These are phyloP conservation scores for Pimephales promelas DNA, from an alignment of 2,113 vertebrate genomes.

Conservation along the genomic window DNA sequence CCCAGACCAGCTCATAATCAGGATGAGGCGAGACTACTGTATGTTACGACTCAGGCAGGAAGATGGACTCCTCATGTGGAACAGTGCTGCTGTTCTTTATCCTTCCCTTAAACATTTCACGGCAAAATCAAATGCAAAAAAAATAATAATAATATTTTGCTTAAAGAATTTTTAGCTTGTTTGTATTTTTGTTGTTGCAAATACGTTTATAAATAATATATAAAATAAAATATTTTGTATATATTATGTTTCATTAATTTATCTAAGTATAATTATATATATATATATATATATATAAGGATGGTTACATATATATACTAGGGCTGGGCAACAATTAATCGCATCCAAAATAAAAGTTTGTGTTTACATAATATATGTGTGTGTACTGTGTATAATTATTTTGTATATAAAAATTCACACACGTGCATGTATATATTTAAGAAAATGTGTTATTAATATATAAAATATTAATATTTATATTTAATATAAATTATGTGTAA, in stretches of 20 bases:
- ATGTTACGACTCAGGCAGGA: conserved; percentile 25
- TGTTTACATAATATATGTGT: too few relatives aligned
- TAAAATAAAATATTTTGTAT: neutral
- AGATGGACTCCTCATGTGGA: conserved; percentile 29
- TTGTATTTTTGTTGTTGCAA: neutral
- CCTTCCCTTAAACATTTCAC: neutral
- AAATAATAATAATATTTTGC: neutral
- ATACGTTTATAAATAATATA: neutral
- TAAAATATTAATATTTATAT: too few relatives aligned
- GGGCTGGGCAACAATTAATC: too few relatives aligned
- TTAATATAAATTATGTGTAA: too few relatives aligned
- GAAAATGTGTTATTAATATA: too few relatives aligned
- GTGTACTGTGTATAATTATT: too few relatives aligned
- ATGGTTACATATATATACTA: too few relatives aligned
- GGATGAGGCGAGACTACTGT: conserved; percentile 25
- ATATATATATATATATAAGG: too few relatives aligned
- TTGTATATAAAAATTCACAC: too few relatives aligned
- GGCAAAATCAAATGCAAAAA: neutral
- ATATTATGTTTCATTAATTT: neutral
- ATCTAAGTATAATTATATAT: neutral
- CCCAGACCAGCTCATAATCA: conserved; percentile 47
- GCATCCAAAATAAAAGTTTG: too few relatives aligned
- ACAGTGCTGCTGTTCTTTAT: conserved; percentile 31
- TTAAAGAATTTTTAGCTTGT: neutral
- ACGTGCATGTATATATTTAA: too few relatives aligned